Conservation (phyloP, 2,113 vertebrate genomes). For the Equus przewalskii region DNA sequence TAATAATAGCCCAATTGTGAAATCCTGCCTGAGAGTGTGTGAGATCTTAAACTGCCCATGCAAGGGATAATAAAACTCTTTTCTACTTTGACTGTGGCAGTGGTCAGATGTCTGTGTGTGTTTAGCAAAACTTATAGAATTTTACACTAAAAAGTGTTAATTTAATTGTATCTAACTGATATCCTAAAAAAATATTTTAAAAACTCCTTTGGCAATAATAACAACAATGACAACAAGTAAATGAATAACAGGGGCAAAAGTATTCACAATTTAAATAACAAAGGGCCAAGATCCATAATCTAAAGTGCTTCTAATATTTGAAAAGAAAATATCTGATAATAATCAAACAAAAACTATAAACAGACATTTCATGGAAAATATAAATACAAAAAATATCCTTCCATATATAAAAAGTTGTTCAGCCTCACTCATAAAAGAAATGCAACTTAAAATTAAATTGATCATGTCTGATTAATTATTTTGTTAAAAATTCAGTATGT, state of each 20-base stretch:
- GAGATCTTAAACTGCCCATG: background rate
- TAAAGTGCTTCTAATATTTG: background rate
- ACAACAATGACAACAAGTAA: background rate
- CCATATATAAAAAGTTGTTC: background rate
- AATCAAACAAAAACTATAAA: background rate
- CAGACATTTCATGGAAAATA: background rate
- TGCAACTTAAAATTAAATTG: background rate
- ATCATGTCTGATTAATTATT: background rate
- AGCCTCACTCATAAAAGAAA: background rate
- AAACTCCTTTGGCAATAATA: background rate
- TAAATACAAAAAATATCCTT: background rate
- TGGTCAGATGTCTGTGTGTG: background rate
- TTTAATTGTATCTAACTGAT: background rate
- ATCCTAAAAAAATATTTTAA: background rate
- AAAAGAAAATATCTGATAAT: background rate
- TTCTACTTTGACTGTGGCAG: background rate
- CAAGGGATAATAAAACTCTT: background rate
- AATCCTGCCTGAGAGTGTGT: background rate
- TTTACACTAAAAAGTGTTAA: background rate
- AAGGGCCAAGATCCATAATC: background rate
- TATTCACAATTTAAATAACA: background rate
- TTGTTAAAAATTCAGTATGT: background rate
- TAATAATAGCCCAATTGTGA: background rate
- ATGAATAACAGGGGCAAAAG: background rate
- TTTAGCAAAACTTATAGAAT: background rate